phyloP scores from a whole-genome alignment of 2,888 invertebrate species.

The Scaeva pyrastri region DNA sequence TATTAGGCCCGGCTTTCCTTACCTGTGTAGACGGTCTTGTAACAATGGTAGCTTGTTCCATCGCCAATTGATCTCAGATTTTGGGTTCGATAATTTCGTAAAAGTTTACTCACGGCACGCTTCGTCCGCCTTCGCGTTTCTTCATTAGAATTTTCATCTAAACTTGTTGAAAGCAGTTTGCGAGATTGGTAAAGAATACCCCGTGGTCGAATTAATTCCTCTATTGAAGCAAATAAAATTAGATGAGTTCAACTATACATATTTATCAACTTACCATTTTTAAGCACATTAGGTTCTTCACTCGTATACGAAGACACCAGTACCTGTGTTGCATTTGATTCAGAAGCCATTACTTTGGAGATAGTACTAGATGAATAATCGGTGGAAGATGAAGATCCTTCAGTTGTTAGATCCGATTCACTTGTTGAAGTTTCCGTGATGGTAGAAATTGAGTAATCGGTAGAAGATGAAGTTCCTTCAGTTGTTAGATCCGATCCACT shows the following conservation, averaged over 20 bases:
- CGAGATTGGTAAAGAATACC: background rate
- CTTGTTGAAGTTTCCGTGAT: background rate
- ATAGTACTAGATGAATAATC: too few relatives aligned
- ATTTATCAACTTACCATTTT: background rate
- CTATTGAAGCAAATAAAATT: background rate
- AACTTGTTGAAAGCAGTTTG: constrained; percentile 1
- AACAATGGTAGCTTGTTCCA: constrained; percentile 47
- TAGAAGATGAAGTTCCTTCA: too few relatives aligned
- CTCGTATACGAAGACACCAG: too few relatives aligned
- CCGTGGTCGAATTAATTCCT: too few relatives aligned
- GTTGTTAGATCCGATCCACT: background rate
- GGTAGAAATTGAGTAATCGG: background rate
- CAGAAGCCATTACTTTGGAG: too few relatives aligned
- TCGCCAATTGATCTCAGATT: constrained; percentile 17
- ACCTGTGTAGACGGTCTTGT: constrained; percentile 45
- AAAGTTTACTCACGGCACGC: constrained; percentile 34
- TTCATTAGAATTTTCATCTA: background rate
- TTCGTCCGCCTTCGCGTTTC: constrained; percentile 5
- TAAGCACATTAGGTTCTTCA: too few relatives aligned
- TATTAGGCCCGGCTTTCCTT: background rate
- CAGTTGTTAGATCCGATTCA: too few relatives aligned
- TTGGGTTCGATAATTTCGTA: constrained; percentile 52
- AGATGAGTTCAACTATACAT: too few relatives aligned
- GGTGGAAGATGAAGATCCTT: background rate
- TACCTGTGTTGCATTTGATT: too few relatives aligned